Conservation (phyloP, 1,140 invertebrate genomes). For the Apocrypta bakeri region DNA sequence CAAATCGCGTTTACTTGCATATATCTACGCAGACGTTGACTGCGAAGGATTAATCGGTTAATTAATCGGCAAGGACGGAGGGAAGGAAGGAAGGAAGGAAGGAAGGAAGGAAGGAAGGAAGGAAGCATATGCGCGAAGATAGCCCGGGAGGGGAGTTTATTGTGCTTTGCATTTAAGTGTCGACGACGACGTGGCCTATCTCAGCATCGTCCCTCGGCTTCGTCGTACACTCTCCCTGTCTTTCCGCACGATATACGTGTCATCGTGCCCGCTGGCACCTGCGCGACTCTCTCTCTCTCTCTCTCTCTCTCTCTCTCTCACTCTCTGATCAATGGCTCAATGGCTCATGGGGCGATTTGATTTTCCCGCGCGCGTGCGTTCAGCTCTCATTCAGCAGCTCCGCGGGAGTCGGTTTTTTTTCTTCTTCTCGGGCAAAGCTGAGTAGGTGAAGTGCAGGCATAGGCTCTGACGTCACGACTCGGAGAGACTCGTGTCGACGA, state of each 20-base stretch:
- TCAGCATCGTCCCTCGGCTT: slow-evolving; percentile 66
- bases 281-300: background rate
- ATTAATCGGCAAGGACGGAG: too few species aligned
- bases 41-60: background rate
- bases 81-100: too few species aligned
- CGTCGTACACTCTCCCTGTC: background rate
- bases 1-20: too few species aligned
- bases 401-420: too few species aligned
- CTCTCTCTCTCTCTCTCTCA: too few species aligned
- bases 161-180: slow-evolving; percentile 73
- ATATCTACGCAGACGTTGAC: background rate
- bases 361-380: background rate
- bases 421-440: too few species aligned
- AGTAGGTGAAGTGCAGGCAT: background rate
- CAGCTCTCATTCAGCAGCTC: background rate
- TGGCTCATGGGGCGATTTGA: background rate
- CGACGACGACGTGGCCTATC: slow-evolving; percentile 72
- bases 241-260: background rate
- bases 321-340: background rate
- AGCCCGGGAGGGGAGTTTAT: slow-evolving; percentile 11
- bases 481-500: slow-evolving; percentile 66
- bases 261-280: background rate
- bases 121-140: slow-evolving; percentile 19
- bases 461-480: slow-evolving; percentile 17
- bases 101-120: slow-evolving; percentile 13